These are phyloP conservation scores for Hoplostethus mediterraneus DNA, from an alignment of 2,797 vertebrate species.

Conservation along the genomic window DNA sequence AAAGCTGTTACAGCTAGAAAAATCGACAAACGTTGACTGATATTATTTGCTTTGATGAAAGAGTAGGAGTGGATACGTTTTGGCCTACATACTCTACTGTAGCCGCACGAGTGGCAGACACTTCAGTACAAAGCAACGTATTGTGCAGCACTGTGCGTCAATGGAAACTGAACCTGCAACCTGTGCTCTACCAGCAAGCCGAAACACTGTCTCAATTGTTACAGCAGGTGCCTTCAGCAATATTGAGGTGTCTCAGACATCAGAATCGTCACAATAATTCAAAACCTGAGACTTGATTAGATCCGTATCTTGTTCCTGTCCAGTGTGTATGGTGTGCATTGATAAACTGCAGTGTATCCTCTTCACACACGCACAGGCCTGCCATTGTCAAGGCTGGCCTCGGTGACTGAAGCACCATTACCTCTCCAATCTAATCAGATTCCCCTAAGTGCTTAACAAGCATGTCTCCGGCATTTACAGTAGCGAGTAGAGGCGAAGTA, in stretches of 20 bases:
- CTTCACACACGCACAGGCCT: conserved; percentile 74
- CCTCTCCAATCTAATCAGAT: conserved; percentile 82
- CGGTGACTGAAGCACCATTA: conserved; percentile 79
- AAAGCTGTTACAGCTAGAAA: background rate
- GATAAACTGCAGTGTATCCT: conserved; percentile 70
- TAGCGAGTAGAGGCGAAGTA: conserved; percentile 76
- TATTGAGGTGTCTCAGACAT: conserved; percentile 48
- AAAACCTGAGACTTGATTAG: conserved; percentile 55
- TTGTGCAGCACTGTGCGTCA: conserved; percentile 43
- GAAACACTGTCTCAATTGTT: conserved; percentile 54
- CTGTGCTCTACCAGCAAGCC: conserved; percentile 38
- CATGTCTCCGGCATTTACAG: conserved; percentile 85
- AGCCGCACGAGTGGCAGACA: conserved; percentile 30
- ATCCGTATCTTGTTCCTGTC: conserved; percentile 61
- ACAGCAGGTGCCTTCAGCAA: conserved; percentile 63
- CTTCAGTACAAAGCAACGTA: conserved; percentile 11
- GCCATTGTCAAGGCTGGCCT: conserved; percentile 71
- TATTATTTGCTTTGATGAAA: background rate
- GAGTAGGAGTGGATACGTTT: background rate
- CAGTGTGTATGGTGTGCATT: conserved; percentile 58
- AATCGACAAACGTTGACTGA: background rate
- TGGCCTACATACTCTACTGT: background rate
- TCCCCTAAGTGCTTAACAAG: conserved; percentile 83
- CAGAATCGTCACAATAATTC: conserved; percentile 42
- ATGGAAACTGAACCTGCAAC: conserved; percentile 69